phyloP scores from a whole-genome alignment of 1,140 invertebrate species.

The Bombus waltoni region DNA sequence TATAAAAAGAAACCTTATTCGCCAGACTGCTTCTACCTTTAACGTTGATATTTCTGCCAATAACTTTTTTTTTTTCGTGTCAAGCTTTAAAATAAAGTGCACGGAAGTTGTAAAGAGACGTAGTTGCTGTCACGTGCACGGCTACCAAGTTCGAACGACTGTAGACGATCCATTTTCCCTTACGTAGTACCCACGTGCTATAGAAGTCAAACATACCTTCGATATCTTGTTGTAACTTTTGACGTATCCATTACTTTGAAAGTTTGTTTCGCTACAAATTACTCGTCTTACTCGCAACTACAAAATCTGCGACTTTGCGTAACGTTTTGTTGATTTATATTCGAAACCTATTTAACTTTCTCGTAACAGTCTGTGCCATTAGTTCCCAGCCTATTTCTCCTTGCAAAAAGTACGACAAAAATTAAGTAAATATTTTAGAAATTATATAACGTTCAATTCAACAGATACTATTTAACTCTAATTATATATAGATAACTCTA shows the following conservation, averaged over 20 bases:
- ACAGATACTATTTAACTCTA: too few species aligned
- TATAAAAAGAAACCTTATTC: neutral
- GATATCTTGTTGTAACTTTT: neutral
- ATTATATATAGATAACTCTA: too few species aligned
- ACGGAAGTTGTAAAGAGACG: neutral
- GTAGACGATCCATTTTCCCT: conserved; percentile 16
- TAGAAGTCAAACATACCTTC: neutral
- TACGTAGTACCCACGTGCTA: neutral
- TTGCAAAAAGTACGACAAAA: neutral
- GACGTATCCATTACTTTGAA: neutral
- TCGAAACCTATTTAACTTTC: neutral
- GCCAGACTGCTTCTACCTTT: neutral
- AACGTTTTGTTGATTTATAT: neutral
- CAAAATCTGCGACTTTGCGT: too few species aligned
- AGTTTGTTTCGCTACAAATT: neutral
- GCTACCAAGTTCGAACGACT: neutral
- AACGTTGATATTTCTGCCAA: too few species aligned
- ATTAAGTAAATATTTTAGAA: neutral
- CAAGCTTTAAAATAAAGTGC: neutral
- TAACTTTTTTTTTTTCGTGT: neutral
- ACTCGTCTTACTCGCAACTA: neutral
- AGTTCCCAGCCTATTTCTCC: neutral
- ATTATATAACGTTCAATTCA: neutral
- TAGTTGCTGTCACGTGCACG: neutral
- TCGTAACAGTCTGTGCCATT: too few species aligned